phyloP scores from a whole-genome alignment of 92 coral and sea anemone species.

The Actinostola sp. region DNA sequence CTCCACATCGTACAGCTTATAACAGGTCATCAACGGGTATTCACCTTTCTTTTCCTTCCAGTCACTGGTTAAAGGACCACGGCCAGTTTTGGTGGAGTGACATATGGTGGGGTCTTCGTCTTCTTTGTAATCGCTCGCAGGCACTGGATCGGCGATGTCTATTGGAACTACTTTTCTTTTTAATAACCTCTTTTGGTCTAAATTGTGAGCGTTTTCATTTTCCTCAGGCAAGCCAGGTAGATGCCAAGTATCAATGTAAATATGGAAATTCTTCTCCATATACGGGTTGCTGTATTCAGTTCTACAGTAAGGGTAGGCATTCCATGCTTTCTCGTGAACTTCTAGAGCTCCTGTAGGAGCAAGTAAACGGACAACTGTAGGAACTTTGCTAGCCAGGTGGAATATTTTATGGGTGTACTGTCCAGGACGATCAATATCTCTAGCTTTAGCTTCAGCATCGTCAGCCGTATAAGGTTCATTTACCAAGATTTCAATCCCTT shows the following conservation, averaged over 20 bases:
- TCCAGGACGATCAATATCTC: constrained; percentile 22
- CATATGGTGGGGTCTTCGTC: constrained; percentile 87
- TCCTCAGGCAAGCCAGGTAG: constrained; percentile 52
- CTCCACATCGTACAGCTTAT: constrained; percentile 81
- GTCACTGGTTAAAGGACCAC: constrained; percentile 73
- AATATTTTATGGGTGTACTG: constrained; percentile 89
- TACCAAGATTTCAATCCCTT: constrained; percentile 79
- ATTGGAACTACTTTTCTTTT: constrained; percentile 66
- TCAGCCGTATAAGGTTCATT: constrained; percentile 56
- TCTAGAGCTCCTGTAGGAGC: constrained; percentile 86
- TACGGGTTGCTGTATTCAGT: constrained; percentile 84
- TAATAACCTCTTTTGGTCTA: constrained; percentile 27
- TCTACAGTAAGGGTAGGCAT: constrained; percentile 92
- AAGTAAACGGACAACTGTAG: constrained; percentile 56
- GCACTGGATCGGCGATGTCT: constrained; percentile 63
- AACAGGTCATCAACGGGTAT: constrained; percentile 89
- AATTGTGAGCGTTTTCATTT: constrained; percentile 70
- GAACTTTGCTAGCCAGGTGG: constrained; percentile 76
- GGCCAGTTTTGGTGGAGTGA: constrained; percentile 79
- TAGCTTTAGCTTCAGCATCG: constrained; percentile 12
- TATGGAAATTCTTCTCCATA: constrained; percentile 67
- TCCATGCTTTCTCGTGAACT: constrained; percentile 92
- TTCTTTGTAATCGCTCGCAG: constrained; percentile 69
- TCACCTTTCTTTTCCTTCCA: constrained; percentile 49
- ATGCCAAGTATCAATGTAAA: constrained; percentile 83